phyloP scores from a whole-genome alignment of 2,888 invertebrate genomes.

The Cepaea hortensis region DNA sequence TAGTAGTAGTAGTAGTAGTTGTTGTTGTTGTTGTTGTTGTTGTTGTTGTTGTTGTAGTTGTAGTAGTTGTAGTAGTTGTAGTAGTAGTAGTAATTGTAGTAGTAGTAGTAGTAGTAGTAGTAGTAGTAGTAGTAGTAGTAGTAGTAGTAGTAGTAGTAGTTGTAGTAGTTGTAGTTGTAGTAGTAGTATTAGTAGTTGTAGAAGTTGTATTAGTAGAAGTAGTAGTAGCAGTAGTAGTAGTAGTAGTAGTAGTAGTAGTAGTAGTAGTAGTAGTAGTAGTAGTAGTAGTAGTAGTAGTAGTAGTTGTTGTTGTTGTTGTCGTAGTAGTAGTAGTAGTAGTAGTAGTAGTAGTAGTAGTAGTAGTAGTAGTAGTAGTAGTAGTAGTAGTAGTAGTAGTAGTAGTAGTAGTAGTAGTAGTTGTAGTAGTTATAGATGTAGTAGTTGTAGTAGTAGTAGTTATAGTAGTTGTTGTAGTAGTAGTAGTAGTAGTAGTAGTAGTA shows the following conservation, averaged over 20 bases:
- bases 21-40: not conserved
- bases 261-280: constrained; percentile 16
- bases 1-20: constrained; percentile 8
- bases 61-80: no score
- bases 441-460: no score
- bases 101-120: constrained; percentile 9
- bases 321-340: constrained; percentile 10
- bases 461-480: no score
- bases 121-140: constrained; percentile 16
- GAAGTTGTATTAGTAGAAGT: not conserved
- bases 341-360: constrained; percentile 9
- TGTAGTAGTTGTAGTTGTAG: not conserved
- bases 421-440: not conserved
- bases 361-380: not conserved
- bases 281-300: constrained; percentile 19
- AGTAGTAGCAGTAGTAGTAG: constrained; percentile 14
- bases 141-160: constrained; percentile 19
- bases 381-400: no score
- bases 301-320: not conserved
- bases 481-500: not conserved
- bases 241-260: constrained; percentile 16
- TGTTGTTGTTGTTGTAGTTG: no score
- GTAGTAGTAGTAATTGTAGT: constrained; percentile 7
- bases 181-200: not conserved
- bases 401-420: no score